A percentile compares a stretch with the other conserved stretches of the same genome.
Evolutionary conservation across 2,888 invertebrate genomes (phyloP).

Genomic region (Drosophila hawaiiensis): DNA sequence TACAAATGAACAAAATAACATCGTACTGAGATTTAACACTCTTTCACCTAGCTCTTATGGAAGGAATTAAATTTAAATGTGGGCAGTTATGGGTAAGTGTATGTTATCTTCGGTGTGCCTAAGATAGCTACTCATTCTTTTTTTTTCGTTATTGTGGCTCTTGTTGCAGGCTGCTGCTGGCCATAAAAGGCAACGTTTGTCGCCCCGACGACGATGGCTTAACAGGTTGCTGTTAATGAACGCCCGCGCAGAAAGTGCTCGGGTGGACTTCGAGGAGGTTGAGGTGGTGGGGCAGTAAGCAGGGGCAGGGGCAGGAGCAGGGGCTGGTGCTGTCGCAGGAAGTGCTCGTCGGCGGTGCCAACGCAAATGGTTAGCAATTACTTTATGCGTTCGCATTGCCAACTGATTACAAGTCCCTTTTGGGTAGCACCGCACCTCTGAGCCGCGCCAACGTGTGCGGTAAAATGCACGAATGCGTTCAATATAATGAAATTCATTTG

Average conservation of each 20-base stretch:
- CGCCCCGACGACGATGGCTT: constrained; percentile 71
- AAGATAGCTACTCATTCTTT: constrained; percentile 1
- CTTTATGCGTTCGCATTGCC: constrained; percentile 78
- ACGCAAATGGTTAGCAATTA: constrained; percentile 80
- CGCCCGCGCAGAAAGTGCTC: constrained; percentile 64
- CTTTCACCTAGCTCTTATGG: no score
- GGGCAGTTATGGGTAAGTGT: neutral
- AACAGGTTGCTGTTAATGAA: constrained; percentile 79
- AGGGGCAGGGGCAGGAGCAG: neutral
- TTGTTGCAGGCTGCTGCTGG: constrained; percentile 39
- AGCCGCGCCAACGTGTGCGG: constrained; percentile 66
- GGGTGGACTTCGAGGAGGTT: neutral
- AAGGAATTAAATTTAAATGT: neutral
- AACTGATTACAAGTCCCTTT: constrained; percentile 78
- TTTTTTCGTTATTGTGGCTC: constrained; percentile 25
- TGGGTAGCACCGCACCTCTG: constrained; percentile 64
- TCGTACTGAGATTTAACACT: neutral
- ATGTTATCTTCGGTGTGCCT: neutral
- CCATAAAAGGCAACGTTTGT: constrained; percentile 78
- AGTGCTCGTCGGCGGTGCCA: constrained; percentile 66
- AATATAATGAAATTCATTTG: constrained; percentile 79
- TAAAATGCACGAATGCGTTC: constrained; percentile 79
- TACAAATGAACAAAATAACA: neutral
- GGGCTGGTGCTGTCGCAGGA: constrained; percentile 24
- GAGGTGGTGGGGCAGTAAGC: neutral